Conservation (phyloP, 2,113 vertebrate genomes). For the Dasypus novemcinctus region DNA sequence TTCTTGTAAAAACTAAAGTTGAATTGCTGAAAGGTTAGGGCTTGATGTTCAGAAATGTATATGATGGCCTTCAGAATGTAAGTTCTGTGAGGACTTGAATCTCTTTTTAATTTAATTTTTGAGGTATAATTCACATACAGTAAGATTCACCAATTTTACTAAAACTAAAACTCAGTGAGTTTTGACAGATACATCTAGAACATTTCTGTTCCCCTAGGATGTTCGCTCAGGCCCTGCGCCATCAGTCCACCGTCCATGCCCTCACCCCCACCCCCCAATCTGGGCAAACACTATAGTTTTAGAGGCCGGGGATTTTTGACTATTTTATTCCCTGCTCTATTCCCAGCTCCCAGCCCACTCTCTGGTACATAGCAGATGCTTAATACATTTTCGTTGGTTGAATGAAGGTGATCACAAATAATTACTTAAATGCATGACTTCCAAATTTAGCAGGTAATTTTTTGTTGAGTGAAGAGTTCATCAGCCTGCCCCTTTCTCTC, state of each 20-base stretch:
- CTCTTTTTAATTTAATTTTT: not conserved
- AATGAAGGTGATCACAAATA: not conserved
- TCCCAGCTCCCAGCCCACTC: not conserved
- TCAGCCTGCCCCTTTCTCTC: not conserved
- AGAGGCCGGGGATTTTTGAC: not conserved
- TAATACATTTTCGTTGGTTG: not conserved
- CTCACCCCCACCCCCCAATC: not conserved
- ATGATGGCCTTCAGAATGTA: not conserved
- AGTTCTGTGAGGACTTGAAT: not conserved
- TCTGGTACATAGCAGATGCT: not conserved
- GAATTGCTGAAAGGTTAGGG: not conserved
- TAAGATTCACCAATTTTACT: not conserved
- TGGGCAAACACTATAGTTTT: not conserved
- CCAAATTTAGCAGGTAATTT: not conserved
- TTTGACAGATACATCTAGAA: not conserved
- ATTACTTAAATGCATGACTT: not conserved
- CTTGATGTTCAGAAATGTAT: not conserved
- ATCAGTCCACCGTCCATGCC: not conserved
- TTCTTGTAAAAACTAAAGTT: constrained; percentile 6
- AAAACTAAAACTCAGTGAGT: not conserved
- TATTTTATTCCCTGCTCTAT: not conserved
- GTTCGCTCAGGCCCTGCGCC: not conserved
- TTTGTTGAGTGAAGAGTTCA: not conserved
- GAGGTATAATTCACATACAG: not conserved
- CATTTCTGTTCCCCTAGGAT: not conserved